Evolutionary conservation across 2,797 vertebrate species (phyloP).

Genomic region (Lepilemur ruficaudatus): DNA sequence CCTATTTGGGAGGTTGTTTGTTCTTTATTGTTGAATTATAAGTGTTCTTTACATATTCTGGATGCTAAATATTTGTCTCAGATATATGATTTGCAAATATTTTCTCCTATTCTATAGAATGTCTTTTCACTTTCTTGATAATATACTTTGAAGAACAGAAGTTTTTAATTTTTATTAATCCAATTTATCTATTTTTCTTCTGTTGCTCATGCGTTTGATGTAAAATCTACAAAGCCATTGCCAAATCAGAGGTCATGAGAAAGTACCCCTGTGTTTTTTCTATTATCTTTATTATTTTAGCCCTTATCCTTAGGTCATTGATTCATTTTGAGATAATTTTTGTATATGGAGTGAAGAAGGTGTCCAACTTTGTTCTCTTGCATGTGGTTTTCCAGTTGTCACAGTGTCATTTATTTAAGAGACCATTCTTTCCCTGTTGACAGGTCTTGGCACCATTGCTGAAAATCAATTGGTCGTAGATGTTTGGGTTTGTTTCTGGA

Average conservation of each 20-base stretch:
- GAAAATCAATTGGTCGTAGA: background rate
- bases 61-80: background rate
- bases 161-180: background rate
- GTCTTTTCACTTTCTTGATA: background rate
- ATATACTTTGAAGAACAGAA: background rate
- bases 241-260: background rate
- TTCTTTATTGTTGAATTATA: background rate
- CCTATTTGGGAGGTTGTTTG: background rate
- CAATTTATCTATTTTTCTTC: background rate
- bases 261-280: background rate
- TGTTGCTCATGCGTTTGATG: background rate
- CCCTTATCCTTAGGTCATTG: background rate
- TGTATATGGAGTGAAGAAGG: background rate
- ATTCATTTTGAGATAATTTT: background rate
- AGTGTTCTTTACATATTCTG: background rate
- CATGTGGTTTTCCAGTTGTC: background rate
- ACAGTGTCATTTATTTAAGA: background rate
- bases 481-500: background rate
- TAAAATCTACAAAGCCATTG: background rate
- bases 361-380: too few relatives aligned
- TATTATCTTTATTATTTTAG: background rate
- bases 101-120: background rate
- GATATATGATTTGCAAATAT: background rate
- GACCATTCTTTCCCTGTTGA: background rate
- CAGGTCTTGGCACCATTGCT: too few relatives aligned